Percentiles rank a stretch among this genome's conserved stretches.
Evolutionary conservation across 1,140 invertebrate genomes (phyloP).

Genomic region (Euwallacea similis): DNA sequence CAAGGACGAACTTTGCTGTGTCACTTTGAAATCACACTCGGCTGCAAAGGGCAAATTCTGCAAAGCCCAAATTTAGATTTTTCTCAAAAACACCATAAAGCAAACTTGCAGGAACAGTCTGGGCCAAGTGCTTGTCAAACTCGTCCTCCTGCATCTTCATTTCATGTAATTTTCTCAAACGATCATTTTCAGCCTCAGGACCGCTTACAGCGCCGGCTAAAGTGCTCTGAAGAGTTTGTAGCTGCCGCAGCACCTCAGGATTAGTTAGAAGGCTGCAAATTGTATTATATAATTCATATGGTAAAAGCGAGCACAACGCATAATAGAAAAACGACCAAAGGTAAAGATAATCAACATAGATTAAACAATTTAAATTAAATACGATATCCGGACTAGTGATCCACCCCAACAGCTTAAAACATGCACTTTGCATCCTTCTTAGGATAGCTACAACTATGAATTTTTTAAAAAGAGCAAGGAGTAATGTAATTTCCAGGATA

Average conservation of each 20-base stretch:
- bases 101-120: slow-evolving; percentile 64
- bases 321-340: no score
- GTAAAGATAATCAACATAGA: no score
- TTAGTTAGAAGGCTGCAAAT: slow-evolving; percentile 68
- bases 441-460: no score
- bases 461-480: no score
- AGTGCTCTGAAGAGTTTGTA: slow-evolving; percentile 64
- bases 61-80: slow-evolving; percentile 11
- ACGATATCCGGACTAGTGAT: no score
- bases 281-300: no score
- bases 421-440: no score
- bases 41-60: slow-evolving; percentile 69
- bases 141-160: slow-evolving; percentile 77
- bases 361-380: no score
- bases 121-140: slow-evolving; percentile 76
- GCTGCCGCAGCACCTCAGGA: slow-evolving; percentile 72
- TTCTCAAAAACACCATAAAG: neutral
- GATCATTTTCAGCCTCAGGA: slow-evolving; percentile 67
- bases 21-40: slow-evolving; percentile 67
- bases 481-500: no score
- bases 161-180: slow-evolving; percentile 68
- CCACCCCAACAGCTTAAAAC: no score
- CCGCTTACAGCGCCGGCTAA: slow-evolving; percentile 50
- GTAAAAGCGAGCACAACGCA: no score
- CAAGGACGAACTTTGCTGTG: slow-evolving; percentile 49